These are phyloP conservation scores for Scaptodrosophila latifasciaeformis DNA, from an alignment of 2,888 invertebrate species.

Conservation along the genomic window DNA sequence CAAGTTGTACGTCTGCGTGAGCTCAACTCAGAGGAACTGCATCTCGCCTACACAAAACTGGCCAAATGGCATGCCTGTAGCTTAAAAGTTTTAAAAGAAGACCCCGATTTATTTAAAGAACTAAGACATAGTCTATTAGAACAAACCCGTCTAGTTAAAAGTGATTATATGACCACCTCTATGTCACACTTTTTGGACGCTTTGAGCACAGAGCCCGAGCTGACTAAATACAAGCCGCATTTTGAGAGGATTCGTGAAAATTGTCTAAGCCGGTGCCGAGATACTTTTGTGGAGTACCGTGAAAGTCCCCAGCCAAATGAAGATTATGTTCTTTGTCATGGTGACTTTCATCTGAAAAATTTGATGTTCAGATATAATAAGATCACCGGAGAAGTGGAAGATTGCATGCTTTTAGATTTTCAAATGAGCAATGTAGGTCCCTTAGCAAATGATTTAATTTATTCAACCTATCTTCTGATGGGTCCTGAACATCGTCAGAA, in stretches of 20 bases:
- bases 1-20: slow-evolving; percentile 43
- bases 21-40: slow-evolving; percentile 67
- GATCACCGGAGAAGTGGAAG: slow-evolving; percentile 8
- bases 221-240: slow-evolving; percentile 30
- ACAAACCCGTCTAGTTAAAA: too few relatives aligned
- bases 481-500: slow-evolving; percentile 29
- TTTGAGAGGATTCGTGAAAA: slow-evolving; percentile 34
- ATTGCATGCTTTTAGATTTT: slow-evolving; percentile 50
- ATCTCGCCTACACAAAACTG: slow-evolving; percentile 64
- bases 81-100: slow-evolving; percentile 70
- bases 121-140: slow-evolving; percentile 70
- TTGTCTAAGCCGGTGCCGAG: slow-evolving; percentile 7
- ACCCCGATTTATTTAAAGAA: slow-evolving; percentile 28
- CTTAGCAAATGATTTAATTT: slow-evolving; percentile 41
- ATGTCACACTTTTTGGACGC: slow-evolving; percentile 34
- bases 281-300: slow-evolving; percentile 36
- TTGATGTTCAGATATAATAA: slow-evolving; percentile 46
- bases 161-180: too few relatives aligned
- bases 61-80: slow-evolving; percentile 74
- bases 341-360: slow-evolving; percentile 54
- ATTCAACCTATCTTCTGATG: slow-evolving; percentile 43
- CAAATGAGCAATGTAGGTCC: slow-evolving; percentile 50
- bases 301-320: slow-evolving; percentile 25
- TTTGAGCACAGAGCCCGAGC: slow-evolving; percentile 23
- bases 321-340: slow-evolving; percentile 53